phyloP scores from a whole-genome alignment of 2,113 vertebrate species.

The Perca schrenkii region DNA sequence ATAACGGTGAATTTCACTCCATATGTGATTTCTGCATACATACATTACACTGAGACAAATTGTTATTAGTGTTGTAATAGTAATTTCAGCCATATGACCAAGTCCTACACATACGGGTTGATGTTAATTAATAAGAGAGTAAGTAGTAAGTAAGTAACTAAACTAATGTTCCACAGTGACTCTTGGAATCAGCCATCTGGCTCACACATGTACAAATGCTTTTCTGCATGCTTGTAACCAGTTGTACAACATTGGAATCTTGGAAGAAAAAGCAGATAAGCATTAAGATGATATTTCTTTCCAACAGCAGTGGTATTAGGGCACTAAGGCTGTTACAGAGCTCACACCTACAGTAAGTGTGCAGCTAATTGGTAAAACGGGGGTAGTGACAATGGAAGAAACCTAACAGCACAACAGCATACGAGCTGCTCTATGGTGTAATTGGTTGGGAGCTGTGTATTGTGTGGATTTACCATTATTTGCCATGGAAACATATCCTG shows the following conservation, averaged over 20 bases:
- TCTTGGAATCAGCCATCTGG: not conserved
- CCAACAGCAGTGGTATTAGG: not conserved
- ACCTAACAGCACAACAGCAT: not conserved
- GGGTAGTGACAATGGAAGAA: not conserved
- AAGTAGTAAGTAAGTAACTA: not conserved
- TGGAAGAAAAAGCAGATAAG: not conserved
- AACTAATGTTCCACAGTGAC: not conserved
- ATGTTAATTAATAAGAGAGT: not conserved
- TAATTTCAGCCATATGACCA: not conserved
- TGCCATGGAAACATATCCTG: slow-evolving; percentile 5
- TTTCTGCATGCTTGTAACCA: not conserved
- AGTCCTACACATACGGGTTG: not conserved
- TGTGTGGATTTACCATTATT: not conserved
- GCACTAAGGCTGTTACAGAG: not conserved
- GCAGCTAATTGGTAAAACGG: slow-evolving; percentile 4
- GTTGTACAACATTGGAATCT: not conserved
- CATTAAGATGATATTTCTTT: not conserved
- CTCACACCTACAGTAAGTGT: not conserved
- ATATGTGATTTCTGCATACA: too few relatives aligned
- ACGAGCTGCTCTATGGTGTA: not conserved
- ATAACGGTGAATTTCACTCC: too few relatives aligned
- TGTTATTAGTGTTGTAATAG: not conserved
- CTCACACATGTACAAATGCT: not conserved
- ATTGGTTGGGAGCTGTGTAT: not conserved
- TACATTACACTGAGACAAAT: not conserved